Conservation (phyloP, 2,797 vertebrate genomes). For the Ibycter americanus region DNA sequence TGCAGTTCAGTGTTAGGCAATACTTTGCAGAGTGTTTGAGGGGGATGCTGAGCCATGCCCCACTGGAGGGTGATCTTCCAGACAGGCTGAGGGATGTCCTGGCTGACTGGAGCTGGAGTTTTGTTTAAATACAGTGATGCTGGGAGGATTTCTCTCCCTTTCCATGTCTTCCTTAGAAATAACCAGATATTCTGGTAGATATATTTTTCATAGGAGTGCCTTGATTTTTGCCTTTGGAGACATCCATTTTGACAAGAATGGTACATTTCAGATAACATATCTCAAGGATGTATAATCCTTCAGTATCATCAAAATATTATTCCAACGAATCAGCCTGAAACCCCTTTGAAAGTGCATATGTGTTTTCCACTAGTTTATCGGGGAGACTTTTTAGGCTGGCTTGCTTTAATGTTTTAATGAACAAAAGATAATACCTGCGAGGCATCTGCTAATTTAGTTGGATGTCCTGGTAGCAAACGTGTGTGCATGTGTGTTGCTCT, state of each 20-base stretch:
- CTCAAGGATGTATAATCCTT: background rate
- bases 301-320: background rate
- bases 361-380: background rate
- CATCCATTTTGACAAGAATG: background rate
- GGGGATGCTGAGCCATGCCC: background rate
- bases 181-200: background rate
- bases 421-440: background rate
- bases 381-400: background rate
- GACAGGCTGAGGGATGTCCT: background rate
- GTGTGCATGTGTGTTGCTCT: background rate
- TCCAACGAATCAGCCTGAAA: background rate
- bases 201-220: background rate
- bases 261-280: background rate
- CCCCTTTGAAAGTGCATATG: background rate
- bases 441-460: slow-evolving; percentile 1
- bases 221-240: background rate
- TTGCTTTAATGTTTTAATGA: background rate
- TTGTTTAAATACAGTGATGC: background rate
- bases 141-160: background rate
- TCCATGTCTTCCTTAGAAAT: background rate
- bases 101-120: background rate
- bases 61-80: background rate
- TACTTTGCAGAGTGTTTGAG: background rate
- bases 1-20: accelerated
- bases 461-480: background rate